These are phyloP conservation scores for Atethmia centrago DNA, from an alignment of 2,888 invertebrate genomes.

Conservation along the genomic window DNA sequence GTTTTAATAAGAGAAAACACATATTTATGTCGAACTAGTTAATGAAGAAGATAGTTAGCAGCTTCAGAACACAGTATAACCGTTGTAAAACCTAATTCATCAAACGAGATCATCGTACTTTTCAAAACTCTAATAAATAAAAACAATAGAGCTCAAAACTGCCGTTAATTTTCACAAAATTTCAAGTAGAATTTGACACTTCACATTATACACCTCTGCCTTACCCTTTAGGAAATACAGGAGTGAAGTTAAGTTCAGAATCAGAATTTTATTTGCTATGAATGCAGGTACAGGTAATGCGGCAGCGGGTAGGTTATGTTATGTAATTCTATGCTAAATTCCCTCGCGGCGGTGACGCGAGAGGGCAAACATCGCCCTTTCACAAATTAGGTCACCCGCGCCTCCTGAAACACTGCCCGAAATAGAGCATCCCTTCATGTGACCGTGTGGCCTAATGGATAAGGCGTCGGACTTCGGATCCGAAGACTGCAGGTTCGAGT, in stretches of 20 bases:
- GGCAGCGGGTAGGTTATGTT: no score
- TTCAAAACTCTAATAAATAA: neutral
- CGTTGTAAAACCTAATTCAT: neutral
- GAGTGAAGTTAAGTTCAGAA: neutral
- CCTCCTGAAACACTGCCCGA: slow-evolving; percentile 39
- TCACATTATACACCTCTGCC: neutral
- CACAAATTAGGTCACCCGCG: slow-evolving; percentile 47
- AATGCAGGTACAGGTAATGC: no score
- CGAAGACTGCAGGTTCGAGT: slow-evolving; percentile 94
- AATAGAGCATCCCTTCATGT: slow-evolving; percentile 39
- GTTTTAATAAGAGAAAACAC: no score
- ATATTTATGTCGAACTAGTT: neutral
- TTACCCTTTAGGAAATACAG: neutral
- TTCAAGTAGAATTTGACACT: neutral
- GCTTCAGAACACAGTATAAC: no score
- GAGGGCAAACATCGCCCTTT: slow-evolving; percentile 13
- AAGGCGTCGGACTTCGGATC: slow-evolving; percentile 94
- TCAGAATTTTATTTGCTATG: no score
- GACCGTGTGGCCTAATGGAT: slow-evolving; percentile 93
- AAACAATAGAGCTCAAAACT: neutral
- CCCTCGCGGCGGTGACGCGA: neutral
- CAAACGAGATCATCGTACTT: neutral
- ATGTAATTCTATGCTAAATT: neutral
- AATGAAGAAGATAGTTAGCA: no score
- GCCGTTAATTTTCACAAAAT: neutral